These are phyloP conservation scores for Pseudorectes ferrugineus DNA, from an alignment of 2,113 vertebrate species.

Conservation along the genomic window DNA sequence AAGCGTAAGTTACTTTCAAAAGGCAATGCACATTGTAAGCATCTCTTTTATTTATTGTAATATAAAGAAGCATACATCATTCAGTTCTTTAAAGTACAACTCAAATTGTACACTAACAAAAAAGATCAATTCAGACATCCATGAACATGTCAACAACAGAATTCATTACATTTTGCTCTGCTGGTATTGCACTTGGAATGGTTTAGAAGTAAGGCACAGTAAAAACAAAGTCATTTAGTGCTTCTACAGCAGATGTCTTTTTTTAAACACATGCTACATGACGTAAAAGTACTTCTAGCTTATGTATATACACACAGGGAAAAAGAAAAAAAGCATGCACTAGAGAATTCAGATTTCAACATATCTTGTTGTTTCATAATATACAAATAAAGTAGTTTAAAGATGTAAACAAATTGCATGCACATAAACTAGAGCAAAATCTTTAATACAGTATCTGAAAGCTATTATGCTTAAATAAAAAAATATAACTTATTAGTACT, in stretches of 20 bases:
- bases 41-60: constrained; percentile 61
- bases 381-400: constrained; percentile 69
- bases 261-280: constrained; percentile 58
- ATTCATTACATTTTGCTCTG: constrained; percentile 50
- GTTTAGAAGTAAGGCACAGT: constrained; percentile 65
- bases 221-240: constrained; percentile 67
- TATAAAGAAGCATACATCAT: constrained; percentile 68
- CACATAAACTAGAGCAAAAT: constrained; percentile 72
- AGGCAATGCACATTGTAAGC: background rate
- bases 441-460: constrained; percentile 70
- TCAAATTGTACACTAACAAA: constrained; percentile 62
- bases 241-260: constrained; percentile 65
- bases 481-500: constrained; percentile 73
- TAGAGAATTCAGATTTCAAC: constrained; percentile 57
- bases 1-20: background rate
- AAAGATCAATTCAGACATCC: constrained; percentile 50
- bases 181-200: constrained; percentile 71
- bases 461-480: constrained; percentile 74
- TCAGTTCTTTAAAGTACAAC: constrained; percentile 57
- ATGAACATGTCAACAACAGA: constrained; percentile 33
- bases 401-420: constrained; percentile 74
- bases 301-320: constrained; percentile 58
- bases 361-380: constrained; percentile 55
- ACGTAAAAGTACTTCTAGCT: constrained; percentile 67
- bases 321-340: constrained; percentile 64